Evolutionary conservation across 1,140 invertebrate genomes (phyloP).

Genomic region (Drosophila ercepeae): DNA sequence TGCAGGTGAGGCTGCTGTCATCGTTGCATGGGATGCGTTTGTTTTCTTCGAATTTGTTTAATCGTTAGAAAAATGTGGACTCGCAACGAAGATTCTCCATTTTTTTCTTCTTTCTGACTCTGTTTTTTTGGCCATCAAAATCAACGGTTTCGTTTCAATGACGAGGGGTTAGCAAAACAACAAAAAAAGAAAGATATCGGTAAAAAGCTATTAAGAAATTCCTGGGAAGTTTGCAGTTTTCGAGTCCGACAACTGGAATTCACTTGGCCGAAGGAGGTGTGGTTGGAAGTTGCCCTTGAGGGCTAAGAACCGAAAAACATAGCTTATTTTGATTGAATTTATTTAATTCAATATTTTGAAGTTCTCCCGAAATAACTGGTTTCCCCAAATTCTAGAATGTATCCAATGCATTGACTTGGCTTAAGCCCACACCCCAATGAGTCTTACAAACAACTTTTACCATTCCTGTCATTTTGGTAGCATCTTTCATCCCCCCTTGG

Average conservation of each 20-base stretch:
- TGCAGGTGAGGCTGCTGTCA: slow-evolving; percentile 67
- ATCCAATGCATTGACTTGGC: no score
- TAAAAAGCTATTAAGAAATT: slow-evolving; percentile 82
- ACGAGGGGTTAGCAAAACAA: slow-evolving; percentile 21
- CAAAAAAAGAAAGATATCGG: slow-evolving; percentile 65
- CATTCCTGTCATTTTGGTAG: no score
- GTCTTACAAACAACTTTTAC: no score
- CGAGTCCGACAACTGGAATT: slow-evolving; percentile 27
- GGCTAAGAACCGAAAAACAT: not conserved
- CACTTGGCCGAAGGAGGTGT: slow-evolving; percentile 3
- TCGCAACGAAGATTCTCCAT: slow-evolving; percentile 55
- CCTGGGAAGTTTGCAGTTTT: slow-evolving; percentile 77
- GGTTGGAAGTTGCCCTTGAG: slow-evolving; percentile 23
- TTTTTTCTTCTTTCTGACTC: slow-evolving; percentile 9
- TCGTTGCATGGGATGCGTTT: slow-evolving; percentile 79
- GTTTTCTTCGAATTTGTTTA: slow-evolving; percentile 83
- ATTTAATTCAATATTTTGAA: slow-evolving; percentile 5
- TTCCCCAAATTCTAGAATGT: no score
- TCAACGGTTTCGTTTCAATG: slow-evolving; percentile 67
- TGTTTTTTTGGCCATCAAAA: slow-evolving; percentile 48
- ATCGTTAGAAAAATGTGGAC: slow-evolving; percentile 81
- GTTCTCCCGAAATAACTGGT: not conserved
- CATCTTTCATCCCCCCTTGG: not conserved
- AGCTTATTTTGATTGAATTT: not conserved
- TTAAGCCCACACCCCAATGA: not conserved